Conservation (phyloP, 2,113 vertebrate genomes). For the Xenus cinereus region DNA sequence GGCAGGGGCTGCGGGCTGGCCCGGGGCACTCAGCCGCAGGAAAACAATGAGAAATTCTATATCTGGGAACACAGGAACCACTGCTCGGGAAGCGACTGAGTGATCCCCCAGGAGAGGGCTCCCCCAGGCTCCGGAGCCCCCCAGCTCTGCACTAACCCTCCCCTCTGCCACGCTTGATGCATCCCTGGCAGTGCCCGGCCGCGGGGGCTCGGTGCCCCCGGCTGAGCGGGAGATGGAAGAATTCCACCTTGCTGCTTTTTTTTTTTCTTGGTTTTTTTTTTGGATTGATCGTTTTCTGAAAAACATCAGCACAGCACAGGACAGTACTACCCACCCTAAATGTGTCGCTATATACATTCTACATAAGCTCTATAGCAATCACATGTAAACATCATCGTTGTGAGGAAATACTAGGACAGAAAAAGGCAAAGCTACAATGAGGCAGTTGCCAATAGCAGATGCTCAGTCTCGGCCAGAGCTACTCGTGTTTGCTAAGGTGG, state of each 20-base stretch:
- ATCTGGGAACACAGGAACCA: neutral
- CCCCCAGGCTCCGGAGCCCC: neutral
- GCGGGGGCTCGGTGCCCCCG: rapidly evolving
- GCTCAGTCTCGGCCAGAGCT: slow-evolving; percentile 64
- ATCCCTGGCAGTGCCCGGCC: slow-evolving; percentile 69
- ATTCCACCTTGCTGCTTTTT: slow-evolving; percentile 69
- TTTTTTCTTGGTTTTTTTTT: neutral
- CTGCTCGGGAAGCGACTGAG: neutral
- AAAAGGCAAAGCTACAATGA: slow-evolving; percentile 81
- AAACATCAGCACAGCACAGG: slow-evolving; percentile 78
- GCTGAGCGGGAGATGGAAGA: slow-evolving; percentile 80
- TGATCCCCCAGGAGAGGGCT: neutral
- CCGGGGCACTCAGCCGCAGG: neutral
- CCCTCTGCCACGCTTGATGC: slow-evolving; percentile 73
- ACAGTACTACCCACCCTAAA: slow-evolving; percentile 73
- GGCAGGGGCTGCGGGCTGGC: neutral
- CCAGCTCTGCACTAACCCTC: slow-evolving; percentile 51
- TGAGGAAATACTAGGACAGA: slow-evolving; percentile 82
- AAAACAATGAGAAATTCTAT: neutral
- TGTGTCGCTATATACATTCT: slow-evolving; percentile 73
- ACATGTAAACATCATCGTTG: slow-evolving; percentile 81
- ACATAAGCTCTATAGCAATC: slow-evolving; percentile 80
- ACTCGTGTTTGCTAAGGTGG: neutral
- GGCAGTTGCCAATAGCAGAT: slow-evolving; percentile 77
- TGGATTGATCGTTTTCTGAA: slow-evolving; percentile 67